These are phyloP conservation scores for Minunthozetes semirufus DNA, from an alignment of 2,888 invertebrate genomes.

Conservation along the genomic window DNA sequence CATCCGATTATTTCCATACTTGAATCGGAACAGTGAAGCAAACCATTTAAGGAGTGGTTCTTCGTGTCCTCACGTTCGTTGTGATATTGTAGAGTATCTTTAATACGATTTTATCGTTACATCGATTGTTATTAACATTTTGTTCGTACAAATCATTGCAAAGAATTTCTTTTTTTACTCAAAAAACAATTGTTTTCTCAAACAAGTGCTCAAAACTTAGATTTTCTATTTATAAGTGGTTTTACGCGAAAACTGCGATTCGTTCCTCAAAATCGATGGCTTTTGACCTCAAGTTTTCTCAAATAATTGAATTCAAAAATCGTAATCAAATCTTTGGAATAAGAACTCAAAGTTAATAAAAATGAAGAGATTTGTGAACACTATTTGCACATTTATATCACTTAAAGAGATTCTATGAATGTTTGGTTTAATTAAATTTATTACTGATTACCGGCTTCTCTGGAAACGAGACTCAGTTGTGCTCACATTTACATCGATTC, in stretches of 20 bases:
- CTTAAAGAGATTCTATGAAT: background rate
- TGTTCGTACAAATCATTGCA: background rate
- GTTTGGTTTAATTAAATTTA: conserved; percentile 12
- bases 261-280: background rate
- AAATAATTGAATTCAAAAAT: background rate
- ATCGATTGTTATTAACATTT: background rate
- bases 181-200: conserved; percentile 5
- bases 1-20: conserved; percentile 17
- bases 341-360: background rate
- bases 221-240: background rate
- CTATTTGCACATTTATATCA: conserved; percentile 19
- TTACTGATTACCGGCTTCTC: conserved; percentile 2
- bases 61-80: conserved; percentile 87
- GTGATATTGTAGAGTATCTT: conserved; percentile 89
- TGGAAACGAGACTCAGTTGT: background rate
- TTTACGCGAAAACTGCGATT: background rate
- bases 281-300: background rate
- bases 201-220: conserved; percentile 1
- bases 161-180: background rate
- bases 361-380: background rate
- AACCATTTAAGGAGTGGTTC: conserved; percentile 40
- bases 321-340: background rate
- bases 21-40: conserved; percentile 25
- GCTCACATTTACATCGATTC: background rate
- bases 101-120: conserved; percentile 46